Base-by-base conservation (phyloP, 2,888 invertebrate species). In the Conomelus anceps region DNA sequence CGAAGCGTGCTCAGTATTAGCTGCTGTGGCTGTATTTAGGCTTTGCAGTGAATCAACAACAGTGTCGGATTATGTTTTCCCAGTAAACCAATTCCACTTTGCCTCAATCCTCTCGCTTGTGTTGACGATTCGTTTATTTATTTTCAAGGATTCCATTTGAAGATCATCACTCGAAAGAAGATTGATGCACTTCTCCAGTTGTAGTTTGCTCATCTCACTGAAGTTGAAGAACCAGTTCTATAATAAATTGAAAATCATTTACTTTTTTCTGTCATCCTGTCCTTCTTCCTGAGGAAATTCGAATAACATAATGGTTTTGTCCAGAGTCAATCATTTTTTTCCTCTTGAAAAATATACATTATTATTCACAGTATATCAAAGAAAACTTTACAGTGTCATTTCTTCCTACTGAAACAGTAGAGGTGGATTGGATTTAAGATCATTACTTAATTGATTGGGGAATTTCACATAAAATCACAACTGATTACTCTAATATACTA, bases 201-300 rank as follows among this genome's bases (percentile, higher is more conserved):
- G n/a, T n/a, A 63, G n/a, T n/a, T 63, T 63, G 9, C n/a, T n/a
- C n/a, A n/a, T 63, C n/a, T 63, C 13, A 3, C n/a, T 63, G 63
- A n/a, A n/a, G n/a, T n/a, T n/a, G n/a, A n/a, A n/a, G n/a, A 13
- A 63, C 63, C 63, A 63, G n/a, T n/a, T 63, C 63, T 13, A 20
- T 63, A n/a, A 7, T n/a, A 88, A 88, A 88, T 41, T 26, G 63
- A 88, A 88, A 88, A 23, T 22, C 11, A 88, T 29, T 88, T 88
- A 20, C 88, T 22, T 23, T 24, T 24, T n/a, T 20, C 20, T 7
- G n/a, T 1, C 86, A 23, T 22, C 22, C 87, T 22, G 22, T 23
- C 17, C 22, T 24, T 86, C 22, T 86, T 23, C 86, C 24, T 22
- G 29, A 87, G 23, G 20, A 24, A 23, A 87, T 87, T 20, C n/a